Conservation (phyloP, 2,113 vertebrate species). For the Poecile atricapillus region DNA sequence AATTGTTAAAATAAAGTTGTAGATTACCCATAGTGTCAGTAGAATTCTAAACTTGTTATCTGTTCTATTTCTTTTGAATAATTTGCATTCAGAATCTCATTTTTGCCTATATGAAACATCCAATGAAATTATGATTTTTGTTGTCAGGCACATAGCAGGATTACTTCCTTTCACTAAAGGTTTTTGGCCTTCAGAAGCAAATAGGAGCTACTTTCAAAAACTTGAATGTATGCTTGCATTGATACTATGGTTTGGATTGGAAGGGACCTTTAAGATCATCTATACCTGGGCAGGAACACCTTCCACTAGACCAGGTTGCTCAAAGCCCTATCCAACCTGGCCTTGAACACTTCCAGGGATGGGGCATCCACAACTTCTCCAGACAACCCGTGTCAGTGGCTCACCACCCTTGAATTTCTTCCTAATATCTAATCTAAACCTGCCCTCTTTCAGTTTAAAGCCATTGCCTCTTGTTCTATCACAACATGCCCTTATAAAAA, state of each 20-base stretch:
- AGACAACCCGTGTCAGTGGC: rapidly evolving
- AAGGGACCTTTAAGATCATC: background rate
- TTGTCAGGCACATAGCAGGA: background rate
- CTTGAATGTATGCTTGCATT: background rate
- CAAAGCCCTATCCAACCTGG: background rate
- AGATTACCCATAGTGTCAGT: background rate
- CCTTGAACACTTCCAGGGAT: background rate
- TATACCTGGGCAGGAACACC: background rate
- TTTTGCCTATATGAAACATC: background rate
- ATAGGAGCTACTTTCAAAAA: background rate
- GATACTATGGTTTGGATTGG: background rate
- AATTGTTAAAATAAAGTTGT: background rate
- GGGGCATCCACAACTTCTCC: background rate
- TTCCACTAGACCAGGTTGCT: background rate
- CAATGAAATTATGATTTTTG: background rate
- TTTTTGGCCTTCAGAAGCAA: background rate
- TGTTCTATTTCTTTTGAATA: background rate
- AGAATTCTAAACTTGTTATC: background rate
- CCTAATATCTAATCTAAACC: background rate
- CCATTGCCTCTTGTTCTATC: background rate
- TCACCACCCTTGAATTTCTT: background rate
- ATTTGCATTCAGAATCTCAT: background rate
- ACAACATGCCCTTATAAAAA: background rate
- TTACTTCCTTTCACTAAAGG: background rate
- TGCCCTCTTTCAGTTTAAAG: background rate